A percentile compares a stretch with the other conserved stretches of the same genome.
These are phyloP conservation scores for Euthynnus affinis DNA, from an alignment of 2,797 vertebrate species.

Conservation along the genomic window DNA sequence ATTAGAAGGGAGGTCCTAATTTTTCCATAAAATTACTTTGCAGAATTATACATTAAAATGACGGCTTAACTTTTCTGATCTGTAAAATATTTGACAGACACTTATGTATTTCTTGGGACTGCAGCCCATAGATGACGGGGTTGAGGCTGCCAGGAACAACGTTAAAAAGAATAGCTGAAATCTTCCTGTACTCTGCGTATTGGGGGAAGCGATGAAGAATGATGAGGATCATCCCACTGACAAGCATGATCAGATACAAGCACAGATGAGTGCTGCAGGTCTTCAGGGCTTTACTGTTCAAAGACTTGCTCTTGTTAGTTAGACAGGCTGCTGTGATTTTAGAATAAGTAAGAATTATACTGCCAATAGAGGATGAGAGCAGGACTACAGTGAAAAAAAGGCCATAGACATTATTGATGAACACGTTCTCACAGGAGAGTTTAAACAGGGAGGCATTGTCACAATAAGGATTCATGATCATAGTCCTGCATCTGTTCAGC, in stretches of 20 bases:
- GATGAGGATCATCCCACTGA: conserved; percentile 69
- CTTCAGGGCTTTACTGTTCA: conserved; percentile 75
- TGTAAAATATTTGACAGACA: not conserved
- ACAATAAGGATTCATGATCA: conserved; percentile 67
- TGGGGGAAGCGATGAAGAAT: conserved; percentile 26
- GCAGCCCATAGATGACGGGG: conserved; percentile 61
- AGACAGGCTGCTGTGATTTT: conserved; percentile 63
- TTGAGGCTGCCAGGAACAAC: conserved; percentile 41
- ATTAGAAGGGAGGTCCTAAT: no score
- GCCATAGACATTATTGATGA: conserved; percentile 73
- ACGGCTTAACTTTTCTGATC: not conserved
- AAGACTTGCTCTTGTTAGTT: conserved; percentile 55
- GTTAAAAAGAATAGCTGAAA: conserved; percentile 37
- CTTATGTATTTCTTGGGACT: conserved; percentile 37
- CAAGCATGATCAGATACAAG: conserved; percentile 67
- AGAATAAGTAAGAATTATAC: conserved; percentile 55
- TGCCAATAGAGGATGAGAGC: conserved; percentile 52
- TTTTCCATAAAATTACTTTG: no score
- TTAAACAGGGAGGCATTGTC: conserved; percentile 78
- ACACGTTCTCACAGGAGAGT: conserved; percentile 75
- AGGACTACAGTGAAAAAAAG: conserved; percentile 60
- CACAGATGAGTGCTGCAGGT: conserved; percentile 70
- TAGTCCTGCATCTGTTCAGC: conserved; percentile 59
- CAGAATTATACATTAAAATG: not conserved
- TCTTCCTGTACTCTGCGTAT: conserved; percentile 37